Conservation (phyloP, 2,888 invertebrate species). For the Chrysolina haemoptera region DNA sequence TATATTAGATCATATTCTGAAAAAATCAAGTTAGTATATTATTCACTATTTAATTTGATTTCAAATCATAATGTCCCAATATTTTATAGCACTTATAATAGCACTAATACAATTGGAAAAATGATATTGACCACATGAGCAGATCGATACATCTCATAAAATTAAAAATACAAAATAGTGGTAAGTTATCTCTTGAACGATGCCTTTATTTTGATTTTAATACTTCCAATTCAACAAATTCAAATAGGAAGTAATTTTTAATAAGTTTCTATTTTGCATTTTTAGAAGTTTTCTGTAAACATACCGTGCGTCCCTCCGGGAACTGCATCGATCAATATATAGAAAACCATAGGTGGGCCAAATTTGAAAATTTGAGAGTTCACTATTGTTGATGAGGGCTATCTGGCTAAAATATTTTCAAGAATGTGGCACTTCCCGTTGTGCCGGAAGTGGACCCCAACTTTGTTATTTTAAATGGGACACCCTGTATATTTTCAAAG, state of each 20-base stretch:
- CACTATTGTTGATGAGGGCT: too few species aligned
- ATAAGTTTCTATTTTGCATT: background rate
- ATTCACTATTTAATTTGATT: background rate
- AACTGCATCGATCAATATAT: too few species aligned
- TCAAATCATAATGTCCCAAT: background rate
- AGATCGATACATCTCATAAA: background rate
- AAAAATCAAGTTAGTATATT: background rate
- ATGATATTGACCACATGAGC: background rate
- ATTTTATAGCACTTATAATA: background rate
- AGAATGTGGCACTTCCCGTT: too few species aligned
- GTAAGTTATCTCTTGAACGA: background rate
- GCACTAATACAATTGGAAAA: background rate
- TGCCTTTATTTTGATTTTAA: background rate
- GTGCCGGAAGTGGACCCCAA: too few species aligned
- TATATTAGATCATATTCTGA: too few species aligned
- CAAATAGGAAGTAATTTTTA: background rate
- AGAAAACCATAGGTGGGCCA: too few species aligned
- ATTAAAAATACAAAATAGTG: background rate
- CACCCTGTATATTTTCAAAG: too few species aligned
- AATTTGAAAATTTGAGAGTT: too few species aligned
- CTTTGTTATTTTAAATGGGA: too few species aligned
- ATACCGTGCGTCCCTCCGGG: too few species aligned
- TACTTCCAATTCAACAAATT: too few species aligned
- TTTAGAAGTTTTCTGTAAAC: background rate
- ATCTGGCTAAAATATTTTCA: too few species aligned